phyloP scores from a whole-genome alignment of 2,888 invertebrate genomes.

The Carpatolechia fugitivella region DNA sequence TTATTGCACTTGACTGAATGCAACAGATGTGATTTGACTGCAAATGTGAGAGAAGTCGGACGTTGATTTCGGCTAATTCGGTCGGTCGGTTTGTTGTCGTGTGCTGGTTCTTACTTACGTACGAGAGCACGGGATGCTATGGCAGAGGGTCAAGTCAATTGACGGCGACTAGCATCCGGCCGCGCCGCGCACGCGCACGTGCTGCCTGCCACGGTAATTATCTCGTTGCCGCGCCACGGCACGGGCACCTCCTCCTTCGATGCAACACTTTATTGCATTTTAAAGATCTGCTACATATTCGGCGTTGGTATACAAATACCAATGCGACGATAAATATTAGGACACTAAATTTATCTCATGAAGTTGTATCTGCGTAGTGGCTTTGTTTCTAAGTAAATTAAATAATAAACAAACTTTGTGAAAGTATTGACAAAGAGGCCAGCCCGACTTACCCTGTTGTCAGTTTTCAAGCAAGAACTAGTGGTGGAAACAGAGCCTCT shows the following conservation, averaged over 20 bases:
- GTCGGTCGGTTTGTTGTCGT: slow-evolving; percentile 8
- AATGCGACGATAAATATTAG: not conserved
- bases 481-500: no score
- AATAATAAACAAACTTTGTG: no score
- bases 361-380: no score
- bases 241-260: not conserved
- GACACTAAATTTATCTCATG: no score
- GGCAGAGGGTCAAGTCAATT: slow-evolving; percentile 71
- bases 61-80: slow-evolving; percentile 8
- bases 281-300: not conserved
- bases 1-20: not conserved
- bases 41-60: not conserved
- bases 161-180: slow-evolving; percentile 69
- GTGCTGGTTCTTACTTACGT: slow-evolving; percentile 15
- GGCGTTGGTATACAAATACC: not conserved
- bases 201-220: slow-evolving; percentile 55
- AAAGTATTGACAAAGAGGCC: no score
- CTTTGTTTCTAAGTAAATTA: no score
- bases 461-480: no score
- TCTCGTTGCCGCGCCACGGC: not conserved
- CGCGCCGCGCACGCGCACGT: slow-evolving; percentile 43
- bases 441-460: no score
- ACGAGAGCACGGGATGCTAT: slow-evolving; percentile 19
- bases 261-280: slow-evolving; percentile 5
- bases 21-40: slow-evolving; percentile 1